Evolutionary conservation across 2,113 vertebrate species (phyloP), one percentile per base, ranked within the genome.

Genomic region (Macquaria ambigua): DNA sequence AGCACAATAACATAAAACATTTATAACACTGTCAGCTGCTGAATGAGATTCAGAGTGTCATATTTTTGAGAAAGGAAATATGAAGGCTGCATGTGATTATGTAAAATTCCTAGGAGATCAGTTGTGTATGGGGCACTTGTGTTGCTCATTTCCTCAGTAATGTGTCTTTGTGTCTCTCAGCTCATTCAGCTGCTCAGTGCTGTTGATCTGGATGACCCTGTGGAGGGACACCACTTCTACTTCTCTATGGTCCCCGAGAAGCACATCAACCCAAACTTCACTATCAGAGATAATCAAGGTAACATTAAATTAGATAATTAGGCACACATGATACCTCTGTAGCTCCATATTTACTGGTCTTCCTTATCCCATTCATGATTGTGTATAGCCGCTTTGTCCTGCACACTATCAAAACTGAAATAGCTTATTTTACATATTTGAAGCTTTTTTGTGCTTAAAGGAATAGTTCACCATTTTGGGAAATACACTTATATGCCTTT

Each of bases 261-360:
- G 39, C 75, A 79, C 93, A 97, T 95, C 83, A 96, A 95, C 81
- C 97, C 97, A 18, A 94, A 94, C 92, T 99, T 99, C 95, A 96
- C 92, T 11, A 89, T 99, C 69, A 95, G 92, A 90, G 97, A 99
- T 92, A 98, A 98, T 93, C 94, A 96, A 98, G 97, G 98, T 99
- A 84, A 76, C 3, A 34, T n/a, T 69, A 39, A 74, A 14, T 12
- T n/a, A 34, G 5, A n/a, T 18, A 7, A 48, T 25, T 43, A n/a
- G 23, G 8, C 61, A 50, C 28, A 34, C 7, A 46, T 43, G 59
- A 10, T 41, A 10, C 15, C 2, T 71, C 48, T 20, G 12, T 8
- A 25, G 14, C 12, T 63, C 14, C 16, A 21, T 31, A 8, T n/a
- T 59, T 48, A 50, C 28, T 16, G 4, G 7, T 69, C 3, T 14